Percentiles rank a stretch among this genome's conserved stretches.
Evolutionary conservation across 1,140 invertebrate species (phyloP).

Genomic region (Rhysida immarginata): DNA sequence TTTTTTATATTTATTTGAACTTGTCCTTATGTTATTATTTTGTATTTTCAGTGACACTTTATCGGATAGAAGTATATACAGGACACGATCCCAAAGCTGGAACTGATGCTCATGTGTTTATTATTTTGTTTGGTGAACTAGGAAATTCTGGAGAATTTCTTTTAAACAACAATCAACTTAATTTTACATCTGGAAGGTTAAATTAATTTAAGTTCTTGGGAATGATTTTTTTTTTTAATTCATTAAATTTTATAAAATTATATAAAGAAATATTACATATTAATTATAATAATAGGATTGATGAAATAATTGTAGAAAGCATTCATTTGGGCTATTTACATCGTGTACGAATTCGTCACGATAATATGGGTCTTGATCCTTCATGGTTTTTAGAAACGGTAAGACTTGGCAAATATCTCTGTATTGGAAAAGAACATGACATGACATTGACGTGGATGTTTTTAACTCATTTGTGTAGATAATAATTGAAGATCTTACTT

Average conservation of each 20-base stretch:
- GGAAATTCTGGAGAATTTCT: background rate
- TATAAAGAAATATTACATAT: too few species aligned
- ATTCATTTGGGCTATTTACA: background rate
- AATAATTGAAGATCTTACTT: background rate
- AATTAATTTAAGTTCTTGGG: too few species aligned
- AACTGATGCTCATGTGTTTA: background rate
- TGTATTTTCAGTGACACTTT: background rate
- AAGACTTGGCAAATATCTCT: background rate
- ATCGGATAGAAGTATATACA: background rate
- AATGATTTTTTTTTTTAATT: too few species aligned
- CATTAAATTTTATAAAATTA: too few species aligned
- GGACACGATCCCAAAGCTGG: background rate
- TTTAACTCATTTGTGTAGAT: background rate
- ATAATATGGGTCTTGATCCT: background rate
- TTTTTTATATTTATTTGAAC: background rate
- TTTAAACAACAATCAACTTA: background rate
- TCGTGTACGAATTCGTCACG: background rate
- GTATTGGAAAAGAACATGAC: too few species aligned
- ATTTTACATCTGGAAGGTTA: background rate
- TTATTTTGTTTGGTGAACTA: background rate
- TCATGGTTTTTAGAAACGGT: background rate
- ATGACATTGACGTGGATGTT: too few species aligned
- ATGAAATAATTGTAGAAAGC: background rate
- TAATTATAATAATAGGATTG: too few species aligned
- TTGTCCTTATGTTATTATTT: background rate